Conservation (phyloP, 1,140 invertebrate species). For the Drosophila parvula region DNA sequence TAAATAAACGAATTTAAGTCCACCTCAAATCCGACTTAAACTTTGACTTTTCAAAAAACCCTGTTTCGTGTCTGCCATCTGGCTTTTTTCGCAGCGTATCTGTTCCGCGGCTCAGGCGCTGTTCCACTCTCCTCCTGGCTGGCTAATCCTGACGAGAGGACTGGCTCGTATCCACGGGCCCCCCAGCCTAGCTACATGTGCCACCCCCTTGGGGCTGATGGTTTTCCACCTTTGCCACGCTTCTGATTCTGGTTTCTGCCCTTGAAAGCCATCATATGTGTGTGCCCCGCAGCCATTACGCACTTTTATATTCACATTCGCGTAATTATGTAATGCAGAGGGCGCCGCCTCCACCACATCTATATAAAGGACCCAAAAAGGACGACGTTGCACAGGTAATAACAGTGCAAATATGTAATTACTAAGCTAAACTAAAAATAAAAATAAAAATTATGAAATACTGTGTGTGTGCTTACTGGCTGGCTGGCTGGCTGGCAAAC, state of each 20-base stretch:
- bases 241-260: slow-evolving; percentile 6
- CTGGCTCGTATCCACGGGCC: neutral
- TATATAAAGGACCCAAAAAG: slow-evolving; percentile 31
- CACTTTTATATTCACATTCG: slow-evolving; percentile 54
- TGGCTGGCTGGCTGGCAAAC: slow-evolving; percentile 17
- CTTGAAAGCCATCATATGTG: slow-evolving; percentile 18
- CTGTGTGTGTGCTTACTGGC: slow-evolving; percentile 7
- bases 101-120: neutral
- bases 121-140: neutral
- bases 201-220: neutral
- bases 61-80: neutral
- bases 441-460: slow-evolving; percentile 19
- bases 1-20: neutral
- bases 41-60: slow-evolving; percentile 4
- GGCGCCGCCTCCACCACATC: slow-evolving; percentile 9
- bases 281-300: slow-evolving; percentile 38
- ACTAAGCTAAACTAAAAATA: slow-evolving; percentile 20
- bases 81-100: slow-evolving; percentile 6
- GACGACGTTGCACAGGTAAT: slow-evolving; percentile 26
- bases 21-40: neutral
- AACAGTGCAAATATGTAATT: slow-evolving; percentile 56
- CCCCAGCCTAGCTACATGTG: neutral
- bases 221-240: neutral
- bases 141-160: slow-evolving; percentile 2
- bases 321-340: slow-evolving; percentile 51